A percentile compares a stretch with the other conserved stretches of the same genome.
Evolutionary conservation across 1,140 invertebrate genomes (phyloP).

Genomic region (Drosophila jambulina): DNA sequence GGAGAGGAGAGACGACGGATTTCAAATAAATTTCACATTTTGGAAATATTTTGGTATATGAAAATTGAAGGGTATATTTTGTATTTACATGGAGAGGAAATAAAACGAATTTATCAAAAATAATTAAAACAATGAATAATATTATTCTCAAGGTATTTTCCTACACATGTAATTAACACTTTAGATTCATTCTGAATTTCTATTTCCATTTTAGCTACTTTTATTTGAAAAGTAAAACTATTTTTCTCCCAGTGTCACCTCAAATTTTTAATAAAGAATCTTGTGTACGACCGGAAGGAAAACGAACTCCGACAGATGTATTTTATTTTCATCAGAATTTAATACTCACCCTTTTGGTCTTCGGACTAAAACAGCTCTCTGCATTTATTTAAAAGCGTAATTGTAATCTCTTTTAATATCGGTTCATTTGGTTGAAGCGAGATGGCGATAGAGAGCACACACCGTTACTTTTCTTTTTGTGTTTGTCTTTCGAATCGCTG

Average conservation of each 20-base stretch:
- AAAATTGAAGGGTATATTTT: not conserved
- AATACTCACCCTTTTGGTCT: constrained; percentile 19
- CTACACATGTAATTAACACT: no score
- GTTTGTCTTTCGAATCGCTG: constrained; percentile 24
- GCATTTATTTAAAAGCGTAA: constrained; percentile 21
- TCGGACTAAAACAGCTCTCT: constrained; percentile 10
- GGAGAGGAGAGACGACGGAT: not conserved
- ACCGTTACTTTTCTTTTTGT: constrained; percentile 19
- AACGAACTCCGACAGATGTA: not conserved
- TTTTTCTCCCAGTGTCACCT: no score
- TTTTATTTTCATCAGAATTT: not conserved
- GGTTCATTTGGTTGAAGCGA: constrained; percentile 19
- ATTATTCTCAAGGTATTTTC: no score
- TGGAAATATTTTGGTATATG: not conserved
- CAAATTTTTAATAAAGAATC: not conserved
- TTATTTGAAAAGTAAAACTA: not conserved
- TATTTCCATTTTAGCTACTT: no score
- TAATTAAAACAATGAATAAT: no score
- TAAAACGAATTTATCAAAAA: not conserved
- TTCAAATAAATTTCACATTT: not conserved
- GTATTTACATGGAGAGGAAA: not conserved
- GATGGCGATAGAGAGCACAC: constrained; percentile 1
- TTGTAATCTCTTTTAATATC: constrained; percentile 32
- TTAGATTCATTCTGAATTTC: no score
- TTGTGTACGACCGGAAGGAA: not conserved